Conservation (phyloP, 2,113 vertebrate genomes). For the Platycercus adscitus region DNA sequence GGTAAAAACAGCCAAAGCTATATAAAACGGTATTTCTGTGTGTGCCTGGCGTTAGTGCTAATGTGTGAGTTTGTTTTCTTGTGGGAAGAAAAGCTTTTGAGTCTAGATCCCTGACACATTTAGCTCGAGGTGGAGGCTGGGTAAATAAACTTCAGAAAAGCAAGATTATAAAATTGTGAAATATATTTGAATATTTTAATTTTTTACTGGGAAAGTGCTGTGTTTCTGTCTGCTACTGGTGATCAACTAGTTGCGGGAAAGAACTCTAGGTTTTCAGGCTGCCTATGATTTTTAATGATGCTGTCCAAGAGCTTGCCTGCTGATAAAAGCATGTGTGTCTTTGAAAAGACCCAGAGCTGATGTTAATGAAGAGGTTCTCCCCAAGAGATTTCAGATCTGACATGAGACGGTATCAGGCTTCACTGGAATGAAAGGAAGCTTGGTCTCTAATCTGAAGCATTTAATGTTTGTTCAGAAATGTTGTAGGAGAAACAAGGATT, state of each 20-base stretch:
- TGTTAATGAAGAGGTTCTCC: neutral
- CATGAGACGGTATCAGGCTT: neutral
- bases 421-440: neutral
- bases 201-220: neutral
- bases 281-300: neutral
- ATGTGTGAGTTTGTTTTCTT: neutral
- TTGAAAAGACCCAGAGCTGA: neutral
- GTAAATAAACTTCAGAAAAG: neutral
- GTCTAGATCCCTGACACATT: neutral
- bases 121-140: neutral
- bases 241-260: neutral
- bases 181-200: neutral
- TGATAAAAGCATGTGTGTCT: neutral
- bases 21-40: neutral
- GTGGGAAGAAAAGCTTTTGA: neutral
- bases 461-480: neutral
- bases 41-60: too few species aligned
- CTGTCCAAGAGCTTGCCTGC: accelerated
- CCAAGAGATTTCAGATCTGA: neutral
- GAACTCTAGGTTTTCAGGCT: neutral
- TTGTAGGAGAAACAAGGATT: neutral
- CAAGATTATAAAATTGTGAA: neutral
- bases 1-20: neutral
- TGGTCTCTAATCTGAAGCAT: neutral
- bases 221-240: neutral